Conservation (phyloP, 2,797 vertebrate genomes). For the Mormyrus proboscirostris region DNA sequence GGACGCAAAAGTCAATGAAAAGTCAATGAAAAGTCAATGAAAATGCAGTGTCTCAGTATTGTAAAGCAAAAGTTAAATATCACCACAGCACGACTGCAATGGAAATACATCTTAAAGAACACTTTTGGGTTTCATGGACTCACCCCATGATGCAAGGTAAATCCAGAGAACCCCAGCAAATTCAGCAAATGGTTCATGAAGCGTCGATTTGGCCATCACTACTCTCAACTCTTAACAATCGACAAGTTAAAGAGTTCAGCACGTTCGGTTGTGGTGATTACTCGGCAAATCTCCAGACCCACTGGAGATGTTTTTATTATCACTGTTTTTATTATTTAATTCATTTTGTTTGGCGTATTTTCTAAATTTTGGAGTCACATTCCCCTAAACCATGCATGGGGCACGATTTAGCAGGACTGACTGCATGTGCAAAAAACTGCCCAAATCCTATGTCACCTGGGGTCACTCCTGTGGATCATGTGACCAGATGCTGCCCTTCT, state of each 20-base stretch:
- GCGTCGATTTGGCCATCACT: background rate
- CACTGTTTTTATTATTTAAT: background rate
- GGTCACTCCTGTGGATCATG: background rate
- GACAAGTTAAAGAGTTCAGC: background rate
- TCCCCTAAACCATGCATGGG: background rate
- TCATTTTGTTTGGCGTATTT: background rate
- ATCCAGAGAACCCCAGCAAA: background rate
- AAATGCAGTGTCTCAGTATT: background rate
- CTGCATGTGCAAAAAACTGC: background rate
- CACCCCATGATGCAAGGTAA: background rate
- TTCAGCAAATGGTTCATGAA: background rate
- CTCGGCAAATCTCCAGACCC: background rate
- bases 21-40: background rate
- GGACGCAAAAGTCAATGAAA: background rate
- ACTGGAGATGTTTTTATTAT: background rate
- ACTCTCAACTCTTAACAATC: background rate
- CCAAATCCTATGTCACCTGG: background rate
- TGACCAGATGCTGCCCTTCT: background rate
- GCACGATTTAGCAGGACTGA: background rate
- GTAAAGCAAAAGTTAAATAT: background rate
- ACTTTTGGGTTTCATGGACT: background rate
- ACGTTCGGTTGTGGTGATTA: background rate
- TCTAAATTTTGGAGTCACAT: background rate
- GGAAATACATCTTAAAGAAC: background rate
- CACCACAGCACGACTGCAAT: background rate